Conservation (phyloP, 2,797 vertebrate genomes). For the Notolabrus celidotus region DNA sequence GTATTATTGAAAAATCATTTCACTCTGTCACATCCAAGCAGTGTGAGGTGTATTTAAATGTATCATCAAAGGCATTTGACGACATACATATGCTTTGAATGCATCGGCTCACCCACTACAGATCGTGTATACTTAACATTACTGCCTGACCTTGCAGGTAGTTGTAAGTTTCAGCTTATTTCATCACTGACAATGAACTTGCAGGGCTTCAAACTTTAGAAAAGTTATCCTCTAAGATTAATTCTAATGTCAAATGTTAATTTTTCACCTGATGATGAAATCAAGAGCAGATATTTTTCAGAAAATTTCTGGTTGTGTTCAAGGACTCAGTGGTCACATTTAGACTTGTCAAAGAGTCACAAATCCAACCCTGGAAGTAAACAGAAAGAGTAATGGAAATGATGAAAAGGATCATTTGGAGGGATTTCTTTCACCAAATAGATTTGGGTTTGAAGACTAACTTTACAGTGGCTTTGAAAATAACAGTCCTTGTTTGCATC, state of each 20-base stretch:
- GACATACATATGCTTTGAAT: neutral
- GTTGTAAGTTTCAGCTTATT: constrained; percentile 39
- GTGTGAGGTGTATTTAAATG: neutral
- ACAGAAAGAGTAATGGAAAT: neutral
- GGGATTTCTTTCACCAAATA: neutral
- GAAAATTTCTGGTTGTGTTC: neutral
- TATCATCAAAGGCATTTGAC: constrained; percentile 4
- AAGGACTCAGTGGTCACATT: neutral
- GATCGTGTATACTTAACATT: constrained; percentile 4
- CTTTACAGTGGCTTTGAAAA: neutral
- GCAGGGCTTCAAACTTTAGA: constrained; percentile 9
- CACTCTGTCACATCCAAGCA: neutral
- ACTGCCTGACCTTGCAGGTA: constrained; percentile 3
- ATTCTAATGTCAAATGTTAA: neutral
- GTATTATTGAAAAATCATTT: neutral
- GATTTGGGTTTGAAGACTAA: constrained; percentile 5
- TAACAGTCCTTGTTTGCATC: neutral
- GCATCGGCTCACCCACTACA: constrained; percentile 2
- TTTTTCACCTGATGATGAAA: neutral
- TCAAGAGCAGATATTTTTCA: neutral
- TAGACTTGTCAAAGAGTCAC: constrained; percentile 16
- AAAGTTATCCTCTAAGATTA: neutral
- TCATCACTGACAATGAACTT: constrained; percentile 36
- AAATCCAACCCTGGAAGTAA: neutral
- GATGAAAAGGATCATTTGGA: neutral